Evolutionary conservation across 2,888 invertebrate species (phyloP).

Genomic region (Hyalella azteca): DNA sequence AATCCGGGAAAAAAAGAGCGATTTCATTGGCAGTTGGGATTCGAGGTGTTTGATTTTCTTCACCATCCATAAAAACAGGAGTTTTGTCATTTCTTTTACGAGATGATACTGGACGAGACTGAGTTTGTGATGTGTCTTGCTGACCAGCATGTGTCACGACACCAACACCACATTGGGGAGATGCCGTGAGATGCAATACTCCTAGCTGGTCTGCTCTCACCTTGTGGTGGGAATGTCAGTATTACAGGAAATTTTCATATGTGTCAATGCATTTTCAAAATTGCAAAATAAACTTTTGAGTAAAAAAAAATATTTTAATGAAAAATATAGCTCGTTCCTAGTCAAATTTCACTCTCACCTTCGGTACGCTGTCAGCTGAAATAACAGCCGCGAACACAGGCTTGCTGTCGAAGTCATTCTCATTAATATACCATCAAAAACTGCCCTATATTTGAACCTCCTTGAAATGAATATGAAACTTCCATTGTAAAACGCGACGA

Average conservation of each 20-base stretch:
- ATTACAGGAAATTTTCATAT: no score
- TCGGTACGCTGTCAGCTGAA: slow-evolving; percentile 41
- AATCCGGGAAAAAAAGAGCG: slow-evolving; percentile 51
- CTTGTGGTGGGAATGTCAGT: no score
- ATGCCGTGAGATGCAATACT: slow-evolving; percentile 44
- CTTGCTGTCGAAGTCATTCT: no score
- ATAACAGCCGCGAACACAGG: slow-evolving; percentile 48
- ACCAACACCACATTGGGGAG: not conserved
- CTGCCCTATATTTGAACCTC: no score
- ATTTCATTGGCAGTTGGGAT: slow-evolving; percentile 41
- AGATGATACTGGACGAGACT: not conserved
- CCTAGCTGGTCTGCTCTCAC: no score
- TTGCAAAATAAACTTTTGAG: no score
- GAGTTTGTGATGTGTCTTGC: not conserved
- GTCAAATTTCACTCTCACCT: slow-evolving; percentile 36
- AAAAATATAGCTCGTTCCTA: no score
- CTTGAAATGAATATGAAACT: no score
- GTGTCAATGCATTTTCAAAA: no score
- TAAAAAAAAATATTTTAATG: no score
- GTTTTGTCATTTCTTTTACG: not conserved
- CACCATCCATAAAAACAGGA: not conserved
- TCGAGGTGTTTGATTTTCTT: not conserved
- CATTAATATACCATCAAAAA: no score
- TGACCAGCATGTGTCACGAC: not conserved
- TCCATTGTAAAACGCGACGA: no score